Base-by-base conservation (phyloP, 2,113 vertebrate species). In the Hemichromis elongatus region DNA sequence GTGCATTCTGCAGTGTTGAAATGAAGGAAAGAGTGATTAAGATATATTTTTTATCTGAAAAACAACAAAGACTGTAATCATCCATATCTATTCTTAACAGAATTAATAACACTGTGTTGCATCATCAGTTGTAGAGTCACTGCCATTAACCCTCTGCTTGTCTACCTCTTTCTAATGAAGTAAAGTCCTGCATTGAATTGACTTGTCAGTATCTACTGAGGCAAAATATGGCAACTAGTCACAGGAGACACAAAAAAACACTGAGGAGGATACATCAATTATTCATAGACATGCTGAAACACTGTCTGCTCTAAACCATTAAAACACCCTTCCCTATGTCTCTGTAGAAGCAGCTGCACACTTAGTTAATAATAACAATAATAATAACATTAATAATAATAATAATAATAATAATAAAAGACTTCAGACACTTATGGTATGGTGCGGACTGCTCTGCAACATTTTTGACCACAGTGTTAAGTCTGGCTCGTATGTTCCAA, bases 211-310 rank as follows among this genome's bases (percentile, higher is more conserved):
- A 80, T 84, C 45, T 53, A 87, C 45, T 45, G 26, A 79, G 21
- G 73, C 5, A 30, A 82, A 80, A 87, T 35, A 66, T 78, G 55
- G 68, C 80, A 92, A 77, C 68, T 79, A 86, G 75, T 90, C 79
- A 84, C 57, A 28, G 33, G 52, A 75, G 79, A 83, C 40, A 86
- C 24, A 88, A 92, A 89, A 89, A 88, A 83, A 83, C 57, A 79
- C 50, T 40, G 61, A 80, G 53, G 45, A 87, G 9, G 63, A 45
- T 11, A 24, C 83, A 91, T 92, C 12, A 90, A 93, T 92, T 91
- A 93, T 91, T 92, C 80, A 94, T 85, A 81, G 14, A 80, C 59
- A 54, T 9, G 28, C 37, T 88, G 79, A 88, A 87, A 90, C 73
- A 37, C 35, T 63, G 68, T 81, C 86, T 81, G 77, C 77, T 56